phyloP scores from a whole-genome alignment of 2,113 vertebrate genomes.

The Bufo bufo region DNA sequence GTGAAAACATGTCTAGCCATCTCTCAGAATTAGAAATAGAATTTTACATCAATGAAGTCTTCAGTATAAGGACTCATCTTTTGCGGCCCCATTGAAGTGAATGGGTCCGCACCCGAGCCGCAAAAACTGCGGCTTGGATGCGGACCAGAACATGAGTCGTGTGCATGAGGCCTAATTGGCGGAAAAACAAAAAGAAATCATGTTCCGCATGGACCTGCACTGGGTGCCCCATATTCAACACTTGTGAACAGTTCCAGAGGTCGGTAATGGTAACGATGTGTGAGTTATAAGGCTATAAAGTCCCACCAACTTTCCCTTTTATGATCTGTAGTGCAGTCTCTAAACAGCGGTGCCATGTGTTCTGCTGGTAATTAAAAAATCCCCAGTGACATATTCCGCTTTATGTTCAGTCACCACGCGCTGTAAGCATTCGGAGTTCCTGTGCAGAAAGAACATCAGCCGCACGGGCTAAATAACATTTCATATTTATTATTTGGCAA shows the following conservation, averaged over 20 bases:
- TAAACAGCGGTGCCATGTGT: slow-evolving; percentile 31
- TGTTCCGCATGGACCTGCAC: neutral
- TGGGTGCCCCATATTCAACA: neutral
- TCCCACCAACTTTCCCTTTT: neutral
- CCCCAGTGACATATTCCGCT: slow-evolving; percentile 15
- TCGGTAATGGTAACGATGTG: slow-evolving; percentile 6
- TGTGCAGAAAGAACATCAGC: slow-evolving; percentile 11
- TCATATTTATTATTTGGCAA: neutral
- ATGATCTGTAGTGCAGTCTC: slow-evolving; percentile 24
- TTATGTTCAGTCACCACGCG: slow-evolving; percentile 45
- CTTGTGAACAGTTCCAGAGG: neutral
- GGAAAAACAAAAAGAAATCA: too few relatives aligned
- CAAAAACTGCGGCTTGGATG: too few relatives aligned
- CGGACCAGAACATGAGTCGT: too few relatives aligned
- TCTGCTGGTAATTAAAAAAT: slow-evolving; percentile 37
- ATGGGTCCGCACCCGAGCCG: too few relatives aligned
- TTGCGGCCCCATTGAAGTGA: too few relatives aligned
- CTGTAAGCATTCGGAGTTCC: slow-evolving; percentile 10
- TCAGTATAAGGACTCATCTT: too few relatives aligned
- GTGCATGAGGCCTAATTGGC: too few relatives aligned
- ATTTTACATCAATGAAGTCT: too few relatives aligned
- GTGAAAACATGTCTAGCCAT: too few relatives aligned
- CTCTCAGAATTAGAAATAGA: too few relatives aligned
- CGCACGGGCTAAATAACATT: too few relatives aligned
- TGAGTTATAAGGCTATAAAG: slow-evolving; percentile 30